These are phyloP conservation scores for Sebastes kiyomatsui DNA, from an alignment of 2,797 vertebrate species.

Conservation along the genomic window DNA sequence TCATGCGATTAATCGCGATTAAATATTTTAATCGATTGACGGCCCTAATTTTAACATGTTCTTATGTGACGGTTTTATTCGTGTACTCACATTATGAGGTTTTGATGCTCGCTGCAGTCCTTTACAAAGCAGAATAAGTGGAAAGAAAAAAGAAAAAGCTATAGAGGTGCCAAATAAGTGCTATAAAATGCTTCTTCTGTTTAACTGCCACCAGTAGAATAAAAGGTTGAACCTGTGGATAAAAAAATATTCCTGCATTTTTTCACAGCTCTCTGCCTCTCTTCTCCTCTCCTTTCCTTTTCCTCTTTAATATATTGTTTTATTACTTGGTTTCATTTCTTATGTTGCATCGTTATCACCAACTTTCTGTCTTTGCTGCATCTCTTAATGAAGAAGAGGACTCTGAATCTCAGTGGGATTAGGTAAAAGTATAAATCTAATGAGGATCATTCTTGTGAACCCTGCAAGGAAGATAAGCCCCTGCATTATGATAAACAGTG, in stretches of 20 bases:
- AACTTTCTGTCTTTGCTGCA: background rate
- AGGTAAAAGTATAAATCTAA: slow-evolving; percentile 17
- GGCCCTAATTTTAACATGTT: background rate
- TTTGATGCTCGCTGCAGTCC: background rate
- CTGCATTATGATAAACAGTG: slow-evolving; percentile 3
- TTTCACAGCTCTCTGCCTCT: background rate
- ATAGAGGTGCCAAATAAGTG: background rate
- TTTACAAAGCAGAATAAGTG: background rate
- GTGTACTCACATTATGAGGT: background rate
- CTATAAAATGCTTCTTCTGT: background rate
- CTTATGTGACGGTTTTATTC: background rate
- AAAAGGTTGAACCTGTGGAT: background rate
- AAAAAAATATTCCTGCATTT: background rate
- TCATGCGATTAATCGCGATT: too few species aligned
- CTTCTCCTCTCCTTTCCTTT: background rate
- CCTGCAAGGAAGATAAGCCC: slow-evolving; percentile 41
- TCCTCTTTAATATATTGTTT: background rate
- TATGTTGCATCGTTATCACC: background rate
- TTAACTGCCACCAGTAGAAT: background rate
- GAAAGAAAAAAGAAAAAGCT: background rate
- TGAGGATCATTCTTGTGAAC: slow-evolving; percentile 33
- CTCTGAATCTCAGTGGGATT: slow-evolving; percentile 44
- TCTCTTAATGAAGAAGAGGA: slow-evolving; percentile 7
- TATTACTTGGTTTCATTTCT: background rate
- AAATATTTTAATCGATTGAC: too few species aligned